A percentile compares a stretch with the other conserved stretches of the same genome.
Conservation (phyloP, 2,113 vertebrate species). For the Bubalus kerabau region DNA sequence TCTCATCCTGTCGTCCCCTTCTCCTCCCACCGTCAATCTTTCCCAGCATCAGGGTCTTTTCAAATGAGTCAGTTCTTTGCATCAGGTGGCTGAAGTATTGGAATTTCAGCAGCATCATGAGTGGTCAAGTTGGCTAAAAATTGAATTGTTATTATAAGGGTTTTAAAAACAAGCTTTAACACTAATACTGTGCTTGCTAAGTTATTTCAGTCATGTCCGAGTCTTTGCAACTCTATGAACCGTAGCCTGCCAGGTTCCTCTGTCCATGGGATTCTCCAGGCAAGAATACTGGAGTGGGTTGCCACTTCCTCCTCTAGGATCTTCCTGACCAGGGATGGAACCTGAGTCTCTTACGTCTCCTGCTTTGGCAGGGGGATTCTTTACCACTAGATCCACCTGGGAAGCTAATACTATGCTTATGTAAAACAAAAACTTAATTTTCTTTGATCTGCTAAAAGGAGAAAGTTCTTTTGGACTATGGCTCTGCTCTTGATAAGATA, state of each 20-base stretch:
- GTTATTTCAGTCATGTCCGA: background rate
- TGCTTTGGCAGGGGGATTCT: background rate
- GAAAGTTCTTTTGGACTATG: background rate
- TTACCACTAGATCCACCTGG: background rate
- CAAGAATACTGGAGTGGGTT: background rate
- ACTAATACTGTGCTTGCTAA: background rate
- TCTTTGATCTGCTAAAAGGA: background rate
- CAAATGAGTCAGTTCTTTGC: background rate
- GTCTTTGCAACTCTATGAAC: background rate
- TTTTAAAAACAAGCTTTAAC: background rate
- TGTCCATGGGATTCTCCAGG: background rate
- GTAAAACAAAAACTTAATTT: background rate
- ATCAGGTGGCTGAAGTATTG: background rate
- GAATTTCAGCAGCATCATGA: background rate
- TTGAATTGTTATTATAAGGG: background rate
- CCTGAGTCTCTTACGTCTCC: fast-evolving
- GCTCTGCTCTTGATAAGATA: background rate
- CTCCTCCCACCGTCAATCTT: background rate
- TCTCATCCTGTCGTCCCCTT: background rate
- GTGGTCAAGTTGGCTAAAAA: background rate
- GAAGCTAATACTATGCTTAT: background rate
- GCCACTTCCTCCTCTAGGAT: background rate
- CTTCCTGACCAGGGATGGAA: background rate
- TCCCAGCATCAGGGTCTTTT: background rate
- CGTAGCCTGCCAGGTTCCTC: background rate